A percentile compares a stretch with the other conserved stretches of the same genome.
Evolutionary conservation across 2,797 vertebrate species (phyloP).

Genomic region (Natrix natrix): DNA sequence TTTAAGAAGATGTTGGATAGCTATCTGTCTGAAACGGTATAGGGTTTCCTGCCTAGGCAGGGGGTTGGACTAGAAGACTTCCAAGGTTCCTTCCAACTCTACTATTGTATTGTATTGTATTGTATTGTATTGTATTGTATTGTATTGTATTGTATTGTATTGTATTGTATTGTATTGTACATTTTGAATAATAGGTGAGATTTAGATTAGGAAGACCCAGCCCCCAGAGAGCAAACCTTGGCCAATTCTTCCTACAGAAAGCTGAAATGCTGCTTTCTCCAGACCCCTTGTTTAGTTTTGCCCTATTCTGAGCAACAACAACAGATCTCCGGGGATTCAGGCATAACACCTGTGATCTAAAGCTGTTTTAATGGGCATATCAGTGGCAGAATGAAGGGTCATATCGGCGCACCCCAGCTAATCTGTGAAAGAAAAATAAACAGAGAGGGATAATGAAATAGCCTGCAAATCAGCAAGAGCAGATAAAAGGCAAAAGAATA

Average conservation of each 20-base stretch:
- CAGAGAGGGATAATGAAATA: not conserved
- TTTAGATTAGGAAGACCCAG: not conserved
- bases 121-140: no score
- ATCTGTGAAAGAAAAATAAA: not conserved
- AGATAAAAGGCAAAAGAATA: not conserved
- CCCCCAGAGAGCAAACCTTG: not conserved
- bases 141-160: no score
- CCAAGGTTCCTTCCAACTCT: no score
- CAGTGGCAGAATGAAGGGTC: not conserved
- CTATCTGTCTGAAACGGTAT: no score
- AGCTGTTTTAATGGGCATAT: not conserved
- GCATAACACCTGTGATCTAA: not conserved
- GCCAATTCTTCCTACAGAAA: not conserved
- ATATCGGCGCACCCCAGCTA: not conserved
- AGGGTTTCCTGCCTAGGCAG: no score
- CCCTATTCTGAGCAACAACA: not conserved
- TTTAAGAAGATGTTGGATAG: no score
- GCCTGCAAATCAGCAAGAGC: not conserved
- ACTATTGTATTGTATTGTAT: no score
- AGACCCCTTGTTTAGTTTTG: not conserved
- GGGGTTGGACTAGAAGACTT: no score
- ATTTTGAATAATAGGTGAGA: not conserved
- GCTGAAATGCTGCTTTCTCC: not conserved
- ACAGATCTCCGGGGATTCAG: not conserved
- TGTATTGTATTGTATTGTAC: no score